These are phyloP conservation scores for Dichetophora obliterata DNA, from an alignment of 2,888 invertebrate species.

Conservation along the genomic window DNA sequence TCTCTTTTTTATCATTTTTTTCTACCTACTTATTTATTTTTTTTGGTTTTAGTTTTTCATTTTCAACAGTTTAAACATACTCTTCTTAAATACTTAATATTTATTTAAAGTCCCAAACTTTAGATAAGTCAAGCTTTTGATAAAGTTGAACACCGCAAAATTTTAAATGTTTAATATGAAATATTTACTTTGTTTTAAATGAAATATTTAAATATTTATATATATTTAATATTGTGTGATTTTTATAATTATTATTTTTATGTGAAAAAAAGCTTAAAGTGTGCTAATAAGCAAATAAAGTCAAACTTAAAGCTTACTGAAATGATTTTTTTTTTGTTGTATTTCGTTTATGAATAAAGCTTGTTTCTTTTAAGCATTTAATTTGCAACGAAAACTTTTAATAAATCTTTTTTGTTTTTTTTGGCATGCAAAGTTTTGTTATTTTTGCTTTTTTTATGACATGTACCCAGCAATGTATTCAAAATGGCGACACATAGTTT, in stretches of 20 bases:
- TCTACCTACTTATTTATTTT: too few species aligned
- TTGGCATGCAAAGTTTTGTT: not conserved
- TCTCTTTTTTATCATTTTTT: too few species aligned
- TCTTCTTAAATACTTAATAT: too few species aligned
- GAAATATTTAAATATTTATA: not conserved
- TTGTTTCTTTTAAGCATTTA: slow-evolving; percentile 27
- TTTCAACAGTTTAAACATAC: too few species aligned
- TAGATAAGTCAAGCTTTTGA: not conserved
- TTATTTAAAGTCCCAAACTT: too few species aligned
- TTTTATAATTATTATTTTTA: not conserved
- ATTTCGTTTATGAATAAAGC: slow-evolving; percentile 33
- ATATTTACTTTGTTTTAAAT: not conserved
- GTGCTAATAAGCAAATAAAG: not conserved
- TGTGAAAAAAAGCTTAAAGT: not conserved
- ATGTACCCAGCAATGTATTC: slow-evolving; percentile 59
- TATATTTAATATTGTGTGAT: not conserved
- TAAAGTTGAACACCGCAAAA: not conserved
- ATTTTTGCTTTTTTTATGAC: slow-evolving; percentile 52
- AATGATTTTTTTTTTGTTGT: not conserved
- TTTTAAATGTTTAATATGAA: not conserved
- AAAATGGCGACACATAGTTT: slow-evolving; percentile 48
- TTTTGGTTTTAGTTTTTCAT: too few species aligned
- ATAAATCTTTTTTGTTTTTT: slow-evolving; percentile 35
- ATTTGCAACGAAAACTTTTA: slow-evolving; percentile 24
- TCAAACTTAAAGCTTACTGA: not conserved